Evolutionary conservation across 2,113 vertebrate genomes (phyloP).

Genomic region (Corythornis madagascariensis): DNA sequence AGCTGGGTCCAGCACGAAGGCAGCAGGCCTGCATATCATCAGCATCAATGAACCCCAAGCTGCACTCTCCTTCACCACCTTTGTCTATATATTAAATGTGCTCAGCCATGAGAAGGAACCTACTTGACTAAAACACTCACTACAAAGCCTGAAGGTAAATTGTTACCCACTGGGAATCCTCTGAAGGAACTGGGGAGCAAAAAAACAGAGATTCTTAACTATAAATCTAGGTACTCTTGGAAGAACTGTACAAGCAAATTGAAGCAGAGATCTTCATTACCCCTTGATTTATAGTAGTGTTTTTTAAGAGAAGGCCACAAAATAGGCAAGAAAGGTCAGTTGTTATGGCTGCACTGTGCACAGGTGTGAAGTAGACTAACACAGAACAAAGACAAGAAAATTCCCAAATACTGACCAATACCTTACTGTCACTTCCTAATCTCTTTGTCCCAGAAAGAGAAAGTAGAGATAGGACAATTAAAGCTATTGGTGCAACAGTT

Average conservation of each 20-base stretch:
- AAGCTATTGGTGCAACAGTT: not conserved
- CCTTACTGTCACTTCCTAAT: not conserved
- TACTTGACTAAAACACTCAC: not conserved
- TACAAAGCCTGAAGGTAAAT: not conserved
- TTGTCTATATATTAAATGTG: not conserved
- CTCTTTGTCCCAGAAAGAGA: not conserved
- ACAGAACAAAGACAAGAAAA: not conserved
- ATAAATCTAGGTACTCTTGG: not conserved
- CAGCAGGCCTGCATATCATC: conserved; percentile 52
- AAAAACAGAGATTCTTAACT: not conserved
- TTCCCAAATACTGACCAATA: not conserved
- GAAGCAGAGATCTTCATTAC: not conserved
- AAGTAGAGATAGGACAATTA: not conserved
- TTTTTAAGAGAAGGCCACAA: not conserved
- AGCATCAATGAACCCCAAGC: not conserved
- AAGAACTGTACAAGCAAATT: not conserved
- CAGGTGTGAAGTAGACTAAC: not conserved
- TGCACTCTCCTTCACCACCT: not conserved
- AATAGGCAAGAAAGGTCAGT: not conserved
- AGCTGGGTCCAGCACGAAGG: conserved; percentile 19
- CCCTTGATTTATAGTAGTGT: not conserved
- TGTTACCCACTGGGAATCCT: not conserved
- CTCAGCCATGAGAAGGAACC: not conserved
- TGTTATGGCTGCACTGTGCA: not conserved
- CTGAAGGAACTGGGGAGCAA: not conserved